Conservation (phyloP, 2,888 invertebrate species). For the Tipula confusa region DNA sequence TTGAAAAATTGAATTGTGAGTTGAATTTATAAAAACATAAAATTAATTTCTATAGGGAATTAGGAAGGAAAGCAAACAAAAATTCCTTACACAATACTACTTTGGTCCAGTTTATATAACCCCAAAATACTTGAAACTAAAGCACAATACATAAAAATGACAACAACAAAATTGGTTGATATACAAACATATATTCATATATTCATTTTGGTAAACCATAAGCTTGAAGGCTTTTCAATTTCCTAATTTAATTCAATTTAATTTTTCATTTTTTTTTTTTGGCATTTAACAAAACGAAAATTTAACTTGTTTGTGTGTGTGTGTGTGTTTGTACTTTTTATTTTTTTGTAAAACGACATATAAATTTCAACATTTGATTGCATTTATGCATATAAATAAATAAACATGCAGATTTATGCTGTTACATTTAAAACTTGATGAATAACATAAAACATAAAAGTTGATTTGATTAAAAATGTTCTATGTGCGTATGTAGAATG, state of each 20-base stretch:
- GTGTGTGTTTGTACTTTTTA: neutral
- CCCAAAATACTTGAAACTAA: neutral
- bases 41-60: neutral
- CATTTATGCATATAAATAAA: too few relatives aligned
- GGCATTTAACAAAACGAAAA: neutral
- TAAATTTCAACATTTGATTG: too few relatives aligned
- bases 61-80: neutral
- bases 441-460: too few relatives aligned
- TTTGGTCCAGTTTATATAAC: neutral
- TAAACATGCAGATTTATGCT: too few relatives aligned
- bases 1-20: neutral
- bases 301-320: neutral
- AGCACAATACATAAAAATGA: neutral
- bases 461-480: too few relatives aligned
- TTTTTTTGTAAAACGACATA: too few relatives aligned
- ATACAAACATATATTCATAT: too few relatives aligned
- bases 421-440: too few relatives aligned
- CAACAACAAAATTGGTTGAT: neutral
- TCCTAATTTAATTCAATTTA: neutral
- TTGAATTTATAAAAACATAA: conserved; percentile 1
- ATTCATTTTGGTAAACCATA: conserved; percentile 8
- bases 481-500: too few relatives aligned
- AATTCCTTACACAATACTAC: neutral
- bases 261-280: too few relatives aligned
- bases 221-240: neutral